Evolutionary conservation across 2,888 invertebrate genomes (phyloP).

Genomic region (Drosophila merina): DNA sequence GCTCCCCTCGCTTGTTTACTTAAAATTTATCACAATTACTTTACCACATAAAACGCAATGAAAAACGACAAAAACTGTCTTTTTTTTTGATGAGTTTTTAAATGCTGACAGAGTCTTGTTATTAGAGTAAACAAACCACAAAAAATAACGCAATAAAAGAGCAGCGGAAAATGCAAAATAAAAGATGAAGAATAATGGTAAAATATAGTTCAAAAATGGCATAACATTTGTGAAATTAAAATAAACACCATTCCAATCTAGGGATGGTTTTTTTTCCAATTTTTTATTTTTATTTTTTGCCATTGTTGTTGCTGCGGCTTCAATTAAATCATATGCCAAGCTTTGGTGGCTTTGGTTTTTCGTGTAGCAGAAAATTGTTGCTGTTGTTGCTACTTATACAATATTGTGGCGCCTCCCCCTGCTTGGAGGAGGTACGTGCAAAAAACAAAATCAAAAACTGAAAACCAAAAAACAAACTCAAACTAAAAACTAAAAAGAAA

Average conservation of each 20-base stretch:
- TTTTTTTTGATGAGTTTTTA: slow-evolving; percentile 70
- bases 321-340: slow-evolving; percentile 72
- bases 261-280: not conserved
- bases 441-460: slow-evolving; percentile 39
- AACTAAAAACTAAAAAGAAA: slow-evolving; percentile 33
- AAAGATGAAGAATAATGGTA: slow-evolving; percentile 25
- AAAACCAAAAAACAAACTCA: slow-evolving; percentile 23
- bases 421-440: slow-evolving; percentile 32
- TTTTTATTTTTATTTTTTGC: not conserved
- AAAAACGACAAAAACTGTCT: slow-evolving; percentile 38
- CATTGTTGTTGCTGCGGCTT: slow-evolving; percentile 44
- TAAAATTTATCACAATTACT: slow-evolving; percentile 51
- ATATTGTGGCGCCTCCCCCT: slow-evolving; percentile 34
- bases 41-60: slow-evolving; percentile 36
- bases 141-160: slow-evolving; percentile 39
- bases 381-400: slow-evolving; percentile 43
- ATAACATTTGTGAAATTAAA: slow-evolving; percentile 58
- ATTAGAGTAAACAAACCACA: slow-evolving; percentile 57
- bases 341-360: slow-evolving; percentile 51
- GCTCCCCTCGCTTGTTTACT: slow-evolving; percentile 35
- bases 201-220: slow-evolving; percentile 55
- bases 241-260: slow-evolving; percentile 46
- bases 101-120: slow-evolving; percentile 60
- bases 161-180: slow-evolving; percentile 24
- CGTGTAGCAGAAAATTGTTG: slow-evolving; percentile 61